A percentile compares a stretch with the other conserved stretches of the same genome.
phyloP scores from a whole-genome alignment of 2,797 vertebrate species.

The Okamejei kenojei region DNA sequence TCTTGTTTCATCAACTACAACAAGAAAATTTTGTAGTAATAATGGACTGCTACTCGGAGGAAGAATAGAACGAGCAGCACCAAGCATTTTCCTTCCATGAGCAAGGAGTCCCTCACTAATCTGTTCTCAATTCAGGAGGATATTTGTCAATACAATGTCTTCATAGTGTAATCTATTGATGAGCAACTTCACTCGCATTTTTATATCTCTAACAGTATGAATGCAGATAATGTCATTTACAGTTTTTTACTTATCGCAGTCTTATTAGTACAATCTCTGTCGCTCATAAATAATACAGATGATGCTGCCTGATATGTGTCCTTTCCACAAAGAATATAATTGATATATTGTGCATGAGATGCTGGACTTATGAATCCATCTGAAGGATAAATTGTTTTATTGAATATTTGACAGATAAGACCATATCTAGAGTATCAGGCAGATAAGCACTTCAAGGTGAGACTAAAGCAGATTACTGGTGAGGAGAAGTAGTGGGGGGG shows the following conservation, averaged over 20 bases:
- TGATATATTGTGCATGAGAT: slow-evolving; percentile 13
- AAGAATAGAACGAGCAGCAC: background rate
- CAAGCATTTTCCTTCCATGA: background rate
- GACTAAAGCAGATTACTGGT: background rate
- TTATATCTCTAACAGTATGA: background rate
- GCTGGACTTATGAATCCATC: background rate
- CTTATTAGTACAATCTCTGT: background rate
- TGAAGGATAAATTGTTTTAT: slow-evolving; percentile 32
- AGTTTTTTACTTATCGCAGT: background rate
- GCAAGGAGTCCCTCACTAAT: background rate
- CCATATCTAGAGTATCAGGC: background rate
- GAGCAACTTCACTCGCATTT: background rate
- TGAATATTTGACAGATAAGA: slow-evolving; percentile 24
- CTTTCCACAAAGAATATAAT: slow-evolving; percentile 5
- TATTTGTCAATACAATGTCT: background rate
- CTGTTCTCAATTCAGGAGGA: background rate
- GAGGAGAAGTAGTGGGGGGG: background rate
- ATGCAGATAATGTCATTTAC: background rate
- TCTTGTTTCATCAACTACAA: background rate
- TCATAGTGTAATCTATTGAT: background rate
- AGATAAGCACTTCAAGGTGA: background rate
- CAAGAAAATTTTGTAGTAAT: background rate
- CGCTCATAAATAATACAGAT: slow-evolving; percentile 21
- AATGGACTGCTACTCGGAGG: background rate
- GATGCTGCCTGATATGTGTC: background rate